phyloP scores from a whole-genome alignment of 2,888 invertebrate genomes.

The Drosophila pseudotalamancana region DNA sequence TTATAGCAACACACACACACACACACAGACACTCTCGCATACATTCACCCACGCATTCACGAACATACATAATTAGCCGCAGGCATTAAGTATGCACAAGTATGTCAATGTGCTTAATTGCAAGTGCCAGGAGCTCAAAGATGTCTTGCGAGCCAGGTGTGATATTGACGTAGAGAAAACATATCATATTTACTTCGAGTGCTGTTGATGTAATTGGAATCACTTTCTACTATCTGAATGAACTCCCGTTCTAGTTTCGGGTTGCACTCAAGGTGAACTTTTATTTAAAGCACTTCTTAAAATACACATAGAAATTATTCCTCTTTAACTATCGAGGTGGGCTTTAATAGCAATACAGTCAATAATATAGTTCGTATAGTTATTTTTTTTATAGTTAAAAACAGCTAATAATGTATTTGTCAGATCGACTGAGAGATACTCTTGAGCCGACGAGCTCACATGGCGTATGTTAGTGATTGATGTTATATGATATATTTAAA shows the following conservation, averaged over 20 bases:
- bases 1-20: constrained; percentile 6
- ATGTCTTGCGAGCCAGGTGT: constrained; percentile 15
- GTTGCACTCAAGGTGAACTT: neutral
- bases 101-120: constrained; percentile 33
- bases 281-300: neutral
- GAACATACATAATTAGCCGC: constrained; percentile 10
- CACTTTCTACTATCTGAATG: neutral
- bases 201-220: constrained; percentile 12
- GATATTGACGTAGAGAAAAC: constrained; percentile 16
- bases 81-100: constrained; percentile 12
- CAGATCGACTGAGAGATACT: too few relatives aligned
- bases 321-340: too few relatives aligned
- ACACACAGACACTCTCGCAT: neutral
- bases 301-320: neutral
- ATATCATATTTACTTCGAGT: constrained; percentile 14
- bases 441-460: too few relatives aligned
- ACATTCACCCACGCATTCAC: constrained; percentile 1
- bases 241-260: neutral
- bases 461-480: too few relatives aligned
- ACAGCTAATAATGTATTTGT: too few relatives aligned
- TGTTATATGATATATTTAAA: too few relatives aligned
- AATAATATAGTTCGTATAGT: too few relatives aligned
- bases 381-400: too few relatives aligned
- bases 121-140: constrained; percentile 13
- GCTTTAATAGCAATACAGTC: too few relatives aligned